Percentiles rank a stretch among this genome's conserved stretches.
These are phyloP conservation scores for Gobiocypris rarus DNA, from an alignment of 2,113 vertebrate genomes.

Conservation along the genomic window DNA sequence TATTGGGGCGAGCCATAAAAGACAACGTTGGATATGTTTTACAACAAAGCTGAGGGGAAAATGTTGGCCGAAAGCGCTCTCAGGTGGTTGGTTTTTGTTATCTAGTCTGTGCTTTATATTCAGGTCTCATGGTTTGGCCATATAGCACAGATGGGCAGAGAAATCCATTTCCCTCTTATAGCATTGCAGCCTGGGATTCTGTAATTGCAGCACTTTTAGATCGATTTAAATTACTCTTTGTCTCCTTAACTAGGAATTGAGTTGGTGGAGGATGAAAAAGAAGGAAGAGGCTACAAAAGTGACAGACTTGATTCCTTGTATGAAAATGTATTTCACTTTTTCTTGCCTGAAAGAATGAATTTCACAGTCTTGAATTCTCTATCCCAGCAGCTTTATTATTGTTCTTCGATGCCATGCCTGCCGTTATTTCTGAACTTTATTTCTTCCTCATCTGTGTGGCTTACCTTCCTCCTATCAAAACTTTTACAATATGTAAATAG, in stretches of 20 bases:
- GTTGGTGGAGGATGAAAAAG: conserved; percentile 51
- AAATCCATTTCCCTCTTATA: conserved; percentile 70
- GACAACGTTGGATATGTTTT: conserved; percentile 30
- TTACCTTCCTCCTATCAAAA: not conserved
- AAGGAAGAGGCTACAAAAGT: conserved; percentile 61
- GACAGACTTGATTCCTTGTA: conserved; percentile 49
- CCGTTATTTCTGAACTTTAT: not conserved
- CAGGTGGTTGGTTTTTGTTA: conserved; percentile 31
- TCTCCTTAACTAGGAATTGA: conserved; percentile 64
- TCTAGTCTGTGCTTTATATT: conserved; percentile 41
- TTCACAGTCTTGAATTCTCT: not conserved
- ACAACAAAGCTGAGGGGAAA: conserved; percentile 24
- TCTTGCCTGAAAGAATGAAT: not conserved
- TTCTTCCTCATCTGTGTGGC: not conserved
- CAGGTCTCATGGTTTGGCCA: conserved; percentile 63
- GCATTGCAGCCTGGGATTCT: conserved; percentile 65
- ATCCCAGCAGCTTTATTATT: not conserved
- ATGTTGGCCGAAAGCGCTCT: conserved; percentile 24
- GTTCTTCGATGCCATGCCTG: not conserved
- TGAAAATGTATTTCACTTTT: conserved; percentile 51
- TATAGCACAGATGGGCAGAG: conserved; percentile 65
- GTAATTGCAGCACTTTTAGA: conserved; percentile 75
- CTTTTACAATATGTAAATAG: not conserved
- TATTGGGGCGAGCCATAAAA: conserved; percentile 10
- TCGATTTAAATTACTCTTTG: conserved; percentile 73